phyloP scores from a whole-genome alignment of 1,140 invertebrate genomes.

The Dufourea novaeangliae region DNA sequence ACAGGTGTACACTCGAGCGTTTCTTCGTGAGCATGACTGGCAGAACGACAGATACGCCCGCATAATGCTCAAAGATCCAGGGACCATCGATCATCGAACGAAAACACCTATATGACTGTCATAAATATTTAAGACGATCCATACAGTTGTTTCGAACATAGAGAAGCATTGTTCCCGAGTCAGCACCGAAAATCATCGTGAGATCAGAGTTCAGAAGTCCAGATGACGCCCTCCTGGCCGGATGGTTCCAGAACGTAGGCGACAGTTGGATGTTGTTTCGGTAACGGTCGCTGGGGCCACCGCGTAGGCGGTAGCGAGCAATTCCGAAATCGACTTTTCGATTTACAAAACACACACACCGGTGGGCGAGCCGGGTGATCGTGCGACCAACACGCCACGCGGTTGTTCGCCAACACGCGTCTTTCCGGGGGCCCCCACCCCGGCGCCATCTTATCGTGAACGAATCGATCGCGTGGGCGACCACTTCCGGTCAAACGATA shows the following conservation, averaged over 20 bases:
- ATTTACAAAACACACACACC: conserved; percentile 59
- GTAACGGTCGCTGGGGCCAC: conserved; percentile 32
- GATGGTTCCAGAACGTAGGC: conserved; percentile 53
- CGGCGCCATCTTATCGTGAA: conserved; percentile 60
- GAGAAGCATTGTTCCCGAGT: not conserved
- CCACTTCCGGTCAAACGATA: conserved; percentile 64
- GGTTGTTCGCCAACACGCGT: conserved; percentile 36
- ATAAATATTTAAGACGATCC: not conserved
- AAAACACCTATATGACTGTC: not conserved
- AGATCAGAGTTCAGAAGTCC: conserved; percentile 28
- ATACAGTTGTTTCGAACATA: not conserved
- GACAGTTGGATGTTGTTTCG: conserved; percentile 64
- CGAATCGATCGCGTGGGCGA: conserved; percentile 64
- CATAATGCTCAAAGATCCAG: no score
- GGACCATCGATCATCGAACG: not conserved
- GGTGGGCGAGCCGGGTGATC: conserved; percentile 56
- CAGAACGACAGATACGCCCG: no score
- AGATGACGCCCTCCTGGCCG: conserved; percentile 31
- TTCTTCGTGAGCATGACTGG: no score
- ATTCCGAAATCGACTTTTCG: conserved; percentile 66
- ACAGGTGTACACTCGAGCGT: not conserved
- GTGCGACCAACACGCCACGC: conserved; percentile 13
- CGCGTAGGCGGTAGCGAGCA: conserved; percentile 57
- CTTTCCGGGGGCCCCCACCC: conserved; percentile 6
- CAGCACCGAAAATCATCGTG: not conserved